Evolutionary conservation across 92 coral and sea anemone species (phyloP).

Genomic region (Epizoanthus illoricatus): DNA sequence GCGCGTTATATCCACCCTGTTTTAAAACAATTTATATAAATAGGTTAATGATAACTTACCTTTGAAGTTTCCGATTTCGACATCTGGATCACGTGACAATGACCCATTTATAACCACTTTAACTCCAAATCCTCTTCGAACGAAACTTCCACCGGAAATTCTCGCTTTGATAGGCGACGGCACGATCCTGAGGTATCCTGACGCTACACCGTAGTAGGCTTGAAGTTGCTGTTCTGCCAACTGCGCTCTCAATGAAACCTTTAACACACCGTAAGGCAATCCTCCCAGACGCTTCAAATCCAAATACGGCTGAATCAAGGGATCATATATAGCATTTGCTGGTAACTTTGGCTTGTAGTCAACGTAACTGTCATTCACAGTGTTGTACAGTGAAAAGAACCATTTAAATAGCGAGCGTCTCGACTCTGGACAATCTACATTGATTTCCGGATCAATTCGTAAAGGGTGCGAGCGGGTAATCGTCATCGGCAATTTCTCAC

Average conservation of each 20-base stretch:
- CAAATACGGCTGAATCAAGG: conserved; percentile 19
- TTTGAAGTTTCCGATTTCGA: conserved; percentile 45
- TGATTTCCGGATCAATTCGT: conserved; percentile 46
- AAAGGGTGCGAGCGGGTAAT: conserved; percentile 36
- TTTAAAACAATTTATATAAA: no score
- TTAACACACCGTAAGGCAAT: conserved; percentile 54
- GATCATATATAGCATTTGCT: conserved; percentile 10
- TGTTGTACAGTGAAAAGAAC: conserved; percentile 41
- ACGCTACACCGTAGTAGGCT: conserved; percentile 46
- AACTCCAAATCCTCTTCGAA: conserved; percentile 57
- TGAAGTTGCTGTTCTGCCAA: conserved; percentile 46
- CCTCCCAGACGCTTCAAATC: conserved; percentile 23
- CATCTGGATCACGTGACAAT: conserved; percentile 67
- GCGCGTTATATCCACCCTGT: no score
- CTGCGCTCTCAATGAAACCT: conserved; percentile 48
- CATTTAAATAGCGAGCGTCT: conserved; percentile 51
- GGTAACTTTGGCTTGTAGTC: neutral
- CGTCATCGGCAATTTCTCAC: conserved; percentile 4
- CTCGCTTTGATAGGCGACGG: conserved; percentile 53
- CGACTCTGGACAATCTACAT: conserved; percentile 70
- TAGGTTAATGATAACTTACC: conserved; percentile 39
- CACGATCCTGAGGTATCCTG: conserved; percentile 52
- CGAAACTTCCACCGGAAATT: conserved; percentile 61
- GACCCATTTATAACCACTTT: conserved; percentile 43
- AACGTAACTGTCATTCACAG: conserved; percentile 2